Conservation (phyloP, 1,140 invertebrate genomes). For the Dendroctonus ponderosae region DNA sequence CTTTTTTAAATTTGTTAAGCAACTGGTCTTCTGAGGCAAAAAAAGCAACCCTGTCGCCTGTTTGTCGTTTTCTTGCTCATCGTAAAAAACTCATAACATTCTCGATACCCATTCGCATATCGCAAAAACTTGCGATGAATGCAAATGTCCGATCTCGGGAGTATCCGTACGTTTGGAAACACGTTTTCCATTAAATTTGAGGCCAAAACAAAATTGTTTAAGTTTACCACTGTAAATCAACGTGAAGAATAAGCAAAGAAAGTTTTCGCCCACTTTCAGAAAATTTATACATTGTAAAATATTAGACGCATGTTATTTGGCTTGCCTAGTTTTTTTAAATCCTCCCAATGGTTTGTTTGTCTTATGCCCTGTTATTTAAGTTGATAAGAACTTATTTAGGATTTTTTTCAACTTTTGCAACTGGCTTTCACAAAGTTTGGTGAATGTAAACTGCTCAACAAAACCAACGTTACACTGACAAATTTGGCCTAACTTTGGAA, state of each 20-base stretch:
- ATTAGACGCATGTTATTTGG: too few relatives aligned
- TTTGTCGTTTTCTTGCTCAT: background rate
- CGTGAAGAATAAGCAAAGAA: constrained; percentile 12
- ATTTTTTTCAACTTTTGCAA: too few relatives aligned
- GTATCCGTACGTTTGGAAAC: constrained; percentile 13
- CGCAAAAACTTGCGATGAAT: constrained; percentile 10
- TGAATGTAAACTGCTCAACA: too few relatives aligned
- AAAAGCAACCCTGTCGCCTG: background rate
- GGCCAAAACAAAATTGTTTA: constrained; percentile 17
- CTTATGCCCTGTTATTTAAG: too few relatives aligned
- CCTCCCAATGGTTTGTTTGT: too few relatives aligned
- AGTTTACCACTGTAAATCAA: constrained; percentile 10
- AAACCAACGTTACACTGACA: too few relatives aligned
- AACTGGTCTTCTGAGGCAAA: background rate
- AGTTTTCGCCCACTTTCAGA: constrained; percentile 12
- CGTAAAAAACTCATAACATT: background rate
- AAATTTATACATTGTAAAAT: background rate
- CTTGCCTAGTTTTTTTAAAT: too few relatives aligned
- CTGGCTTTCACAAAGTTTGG: too few relatives aligned
- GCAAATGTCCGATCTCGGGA: constrained; percentile 12
- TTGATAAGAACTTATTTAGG: too few relatives aligned
- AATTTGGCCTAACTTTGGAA: too few relatives aligned
- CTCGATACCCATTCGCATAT: background rate
- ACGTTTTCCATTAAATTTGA: constrained; percentile 25
- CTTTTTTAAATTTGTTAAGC: background rate